A percentile compares a stretch with the other conserved stretches of the same genome.
Evolutionary conservation across 2,797 vertebrate species (phyloP).

Genomic region (Anguilla marmorata): DNA sequence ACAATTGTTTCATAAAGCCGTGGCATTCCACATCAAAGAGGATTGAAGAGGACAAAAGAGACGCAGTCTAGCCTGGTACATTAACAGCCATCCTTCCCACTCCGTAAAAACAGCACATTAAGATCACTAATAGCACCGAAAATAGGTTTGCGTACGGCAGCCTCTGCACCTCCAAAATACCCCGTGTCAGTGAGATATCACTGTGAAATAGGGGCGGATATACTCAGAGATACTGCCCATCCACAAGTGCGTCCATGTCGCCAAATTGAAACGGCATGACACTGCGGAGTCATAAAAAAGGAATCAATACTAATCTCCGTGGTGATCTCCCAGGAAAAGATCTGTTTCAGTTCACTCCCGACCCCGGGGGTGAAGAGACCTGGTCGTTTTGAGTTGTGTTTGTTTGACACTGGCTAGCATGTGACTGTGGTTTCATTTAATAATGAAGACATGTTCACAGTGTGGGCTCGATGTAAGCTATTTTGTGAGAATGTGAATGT

Average conservation of each 20-base stretch:
- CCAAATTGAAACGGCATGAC: constrained; percentile 46
- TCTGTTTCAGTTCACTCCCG: constrained; percentile 41
- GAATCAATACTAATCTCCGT: constrained; percentile 56
- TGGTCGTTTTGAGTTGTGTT: constrained; percentile 41
- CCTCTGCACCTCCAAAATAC: background rate
- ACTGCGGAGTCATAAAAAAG: constrained; percentile 48
- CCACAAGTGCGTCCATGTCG: constrained; percentile 34
- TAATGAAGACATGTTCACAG: constrained; percentile 34
- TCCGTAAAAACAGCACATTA: constrained; percentile 14
- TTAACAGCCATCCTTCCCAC: constrained; percentile 37
- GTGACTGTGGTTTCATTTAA: constrained; percentile 42
- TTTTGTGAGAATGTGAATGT: constrained; percentile 27
- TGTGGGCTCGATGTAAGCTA: constrained; percentile 21
- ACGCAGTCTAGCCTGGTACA: constrained; percentile 21
- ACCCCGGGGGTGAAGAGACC: constrained; percentile 44
- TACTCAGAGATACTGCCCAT: constrained; percentile 33
- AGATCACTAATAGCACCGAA: constrained; percentile 33
- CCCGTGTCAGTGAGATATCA: constrained; percentile 28
- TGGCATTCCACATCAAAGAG: constrained; percentile 4
- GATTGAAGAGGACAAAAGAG: constrained; percentile 25
- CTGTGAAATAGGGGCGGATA: constrained; percentile 46
- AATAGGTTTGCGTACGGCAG: constrained; percentile 18
- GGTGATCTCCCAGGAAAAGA: constrained; percentile 48
- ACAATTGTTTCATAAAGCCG: constrained; percentile 4
- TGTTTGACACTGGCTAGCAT: constrained; percentile 38